phyloP scores from a whole-genome alignment of 2,797 vertebrate species.

The Coluber constrictor region DNA sequence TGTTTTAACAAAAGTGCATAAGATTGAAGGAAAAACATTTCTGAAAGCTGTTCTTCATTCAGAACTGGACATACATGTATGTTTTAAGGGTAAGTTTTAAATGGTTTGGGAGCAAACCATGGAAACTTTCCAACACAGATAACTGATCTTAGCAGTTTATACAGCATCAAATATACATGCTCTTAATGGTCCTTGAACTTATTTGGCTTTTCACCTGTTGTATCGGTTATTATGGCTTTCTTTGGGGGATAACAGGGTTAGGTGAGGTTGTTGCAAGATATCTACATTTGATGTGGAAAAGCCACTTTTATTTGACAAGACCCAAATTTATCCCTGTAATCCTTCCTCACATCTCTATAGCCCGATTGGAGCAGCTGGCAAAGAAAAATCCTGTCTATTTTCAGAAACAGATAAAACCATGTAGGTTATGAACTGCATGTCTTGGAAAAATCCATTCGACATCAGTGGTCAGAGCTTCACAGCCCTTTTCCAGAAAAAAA shows the following conservation, averaged over 20 bases:
- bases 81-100: conserved; percentile 7
- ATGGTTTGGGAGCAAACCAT: not conserved
- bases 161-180: conserved; percentile 14
- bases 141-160: conserved; percentile 20
- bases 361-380: conserved; percentile 79
- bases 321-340: conserved; percentile 71
- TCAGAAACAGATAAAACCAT: conserved; percentile 84
- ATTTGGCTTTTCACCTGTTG: conserved; percentile 35
- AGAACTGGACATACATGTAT: not conserved
- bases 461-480: conserved; percentile 63
- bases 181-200: conserved; percentile 10
- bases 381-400: conserved; percentile 86
- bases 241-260: not conserved
- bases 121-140: conserved; percentile 40
- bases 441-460: conserved; percentile 80
- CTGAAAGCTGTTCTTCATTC: not conserved
- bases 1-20: not conserved
- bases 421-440: conserved; percentile 78
- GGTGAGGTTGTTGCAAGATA: conserved; percentile 26
- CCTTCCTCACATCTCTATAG: conserved; percentile 70
- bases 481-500: conserved; percentile 67
- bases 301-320: conserved; percentile 59
- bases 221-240: conserved; percentile 26
- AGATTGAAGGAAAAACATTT: not conserved
- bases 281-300: conserved; percentile 67